These are phyloP conservation scores for Poecilia wingei DNA, from an alignment of 2,797 vertebrate genomes.

Conservation along the genomic window DNA sequence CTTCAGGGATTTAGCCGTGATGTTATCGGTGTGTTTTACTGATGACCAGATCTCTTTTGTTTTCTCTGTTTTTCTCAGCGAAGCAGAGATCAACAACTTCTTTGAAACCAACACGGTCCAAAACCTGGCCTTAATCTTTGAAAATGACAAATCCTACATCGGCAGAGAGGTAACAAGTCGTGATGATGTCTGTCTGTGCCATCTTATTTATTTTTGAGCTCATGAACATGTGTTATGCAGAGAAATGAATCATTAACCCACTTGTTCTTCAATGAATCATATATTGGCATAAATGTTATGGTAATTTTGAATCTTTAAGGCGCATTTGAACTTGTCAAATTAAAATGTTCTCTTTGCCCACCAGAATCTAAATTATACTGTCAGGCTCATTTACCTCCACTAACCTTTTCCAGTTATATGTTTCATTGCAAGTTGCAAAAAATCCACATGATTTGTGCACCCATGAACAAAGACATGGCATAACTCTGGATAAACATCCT, in stretches of 20 bases:
- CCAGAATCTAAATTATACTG: not conserved
- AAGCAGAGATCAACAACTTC: slow-evolving; percentile 84
- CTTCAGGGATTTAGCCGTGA: not conserved
- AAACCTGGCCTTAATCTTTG: slow-evolving; percentile 90
- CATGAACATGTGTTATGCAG: not conserved
- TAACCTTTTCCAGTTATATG: not conserved
- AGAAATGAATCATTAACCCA: not conserved
- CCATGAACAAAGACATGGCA: not conserved
- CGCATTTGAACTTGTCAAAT: not conserved
- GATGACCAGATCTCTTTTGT: not conserved
- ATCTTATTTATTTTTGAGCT: not conserved
- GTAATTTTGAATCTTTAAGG: not conserved
- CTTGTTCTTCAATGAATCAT: not conserved
- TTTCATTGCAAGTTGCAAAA: not conserved
- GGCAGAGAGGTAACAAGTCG: slow-evolving; percentile 87
- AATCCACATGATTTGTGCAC: not conserved
- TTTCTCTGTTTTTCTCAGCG: slow-evolving; percentile 67
- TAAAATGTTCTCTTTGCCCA: not conserved
- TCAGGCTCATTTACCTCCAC: not conserved
- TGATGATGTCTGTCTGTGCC: not conserved
- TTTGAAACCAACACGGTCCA: slow-evolving; percentile 83
- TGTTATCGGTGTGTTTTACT: not conserved
- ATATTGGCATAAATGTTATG: not conserved
- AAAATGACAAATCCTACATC: slow-evolving; percentile 83
- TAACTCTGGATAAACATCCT: not conserved